Evolutionary conservation across 1,140 invertebrate genomes (phyloP), one percentile per base, ranked within the genome.

Genomic region (Drosophila tsacasi): DNA sequence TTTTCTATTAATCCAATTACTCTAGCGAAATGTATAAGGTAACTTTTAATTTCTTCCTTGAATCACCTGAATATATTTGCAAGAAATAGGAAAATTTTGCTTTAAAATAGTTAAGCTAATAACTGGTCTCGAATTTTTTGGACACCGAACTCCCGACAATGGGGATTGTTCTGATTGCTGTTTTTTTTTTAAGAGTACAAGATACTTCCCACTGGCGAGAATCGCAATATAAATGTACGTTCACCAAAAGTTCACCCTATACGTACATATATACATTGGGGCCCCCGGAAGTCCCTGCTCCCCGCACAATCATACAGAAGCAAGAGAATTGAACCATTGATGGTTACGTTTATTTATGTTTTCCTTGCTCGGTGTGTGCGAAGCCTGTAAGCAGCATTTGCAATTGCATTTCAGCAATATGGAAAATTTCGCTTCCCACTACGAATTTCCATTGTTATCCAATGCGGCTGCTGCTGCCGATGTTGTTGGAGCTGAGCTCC

Each of bases 261-360:
- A 17, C 6, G 0, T 21, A 21, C 32, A 17, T 49, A 23, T 39
- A 6, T 50, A 47, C 2, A 39, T 39, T 49, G 19, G 42, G 46
- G 9, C 40, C 27, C 17, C 21, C 17, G 27, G 17, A 44, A 44
- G 39, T 39, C 19, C 27, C 52, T 23, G 54, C 27, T 5, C 55
- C 32, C 54, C 32, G 54, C 72, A 66, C 54, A 50, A 58, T 76
- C 50, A 67, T 76, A 61, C 71, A 71, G 62, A 72, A 76, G 60
- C 46, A 65, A 65, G 65, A 83, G 64, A 89, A 80, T 83, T 69
- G 84, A 77, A 83, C 84, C 63, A 89, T 89, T 80, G 76, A 83
- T 89, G 76, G 61, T 66, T 83, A 64, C 73, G 64, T 77, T 80
- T 83, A 77, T 80, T 89, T 77, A 86, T 83, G 80, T 78, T 82